Base-by-base conservation (phyloP, 2,888 invertebrate genomes). In the Julus scanicus region DNA sequence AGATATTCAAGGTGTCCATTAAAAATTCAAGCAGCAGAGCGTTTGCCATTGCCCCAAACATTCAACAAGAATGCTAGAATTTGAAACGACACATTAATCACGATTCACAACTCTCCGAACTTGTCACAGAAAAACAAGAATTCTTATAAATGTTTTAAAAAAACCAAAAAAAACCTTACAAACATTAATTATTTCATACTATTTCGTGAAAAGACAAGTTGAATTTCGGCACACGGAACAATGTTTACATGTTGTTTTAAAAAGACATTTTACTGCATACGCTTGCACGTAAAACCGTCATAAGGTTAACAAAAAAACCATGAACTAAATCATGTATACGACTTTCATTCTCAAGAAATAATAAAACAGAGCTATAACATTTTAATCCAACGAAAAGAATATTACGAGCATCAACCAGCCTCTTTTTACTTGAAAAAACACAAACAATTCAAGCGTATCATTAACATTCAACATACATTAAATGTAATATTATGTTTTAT, bases 381-480 rank as follows among this genome's bases (percentile, higher is more conserved):
- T 80, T 29, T 80, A 13, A 80, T 80, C 15, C 13, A 37, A 80
- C 29, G 80, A 80, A 80, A 39, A 4, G 29, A 15, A 80, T 3
- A 80, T 80, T 80, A 80, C 11, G 80, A 37, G 13, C 29, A 80
- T 37, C 29, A 80, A 37, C 37, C 5, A 39, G 80, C 37, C 80
- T 39, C 20, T 20, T 80, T 37, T 37, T 3, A 29, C 1, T 80
- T 13, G 2, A 13, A 15, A 37, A 80, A 29, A 37, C 37, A 80
- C 37, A 80, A 80, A 37, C 37, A 37, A 80, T 80, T 37, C 37
- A 80, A 80, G 80, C 80, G 80, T 80, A 39, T 37, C 80, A 80
- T 80, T 80, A 80, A 15, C 80, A 37, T 80, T 29, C 80, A 29
- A 11, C 80, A 80, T 37, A 15, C 37, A 37, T 37, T 37, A 37